Percentiles rank a stretch among this genome's conserved stretches.
Evolutionary conservation across 2,113 vertebrate genomes (phyloP).

Genomic region (Otis tarda): DNA sequence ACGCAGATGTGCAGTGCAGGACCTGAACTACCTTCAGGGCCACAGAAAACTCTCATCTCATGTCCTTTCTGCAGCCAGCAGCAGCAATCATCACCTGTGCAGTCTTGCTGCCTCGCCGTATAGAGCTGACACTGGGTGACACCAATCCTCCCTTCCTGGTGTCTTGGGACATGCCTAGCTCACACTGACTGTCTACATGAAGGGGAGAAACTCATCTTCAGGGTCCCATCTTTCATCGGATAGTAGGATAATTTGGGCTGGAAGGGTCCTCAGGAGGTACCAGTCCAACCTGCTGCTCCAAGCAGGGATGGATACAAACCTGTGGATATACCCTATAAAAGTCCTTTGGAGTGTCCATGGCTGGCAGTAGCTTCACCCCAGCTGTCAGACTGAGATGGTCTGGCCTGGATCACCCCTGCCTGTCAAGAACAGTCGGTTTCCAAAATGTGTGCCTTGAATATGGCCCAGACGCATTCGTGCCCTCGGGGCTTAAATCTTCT

Average conservation of each 20-base stretch:
- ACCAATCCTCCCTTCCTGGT: not conserved
- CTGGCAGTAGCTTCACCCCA: not conserved
- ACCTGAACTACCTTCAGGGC: not conserved
- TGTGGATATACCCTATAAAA: not conserved
- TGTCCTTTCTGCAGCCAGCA: not conserved
- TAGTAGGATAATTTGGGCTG: not conserved
- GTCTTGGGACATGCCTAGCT: not conserved
- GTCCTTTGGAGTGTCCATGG: not conserved
- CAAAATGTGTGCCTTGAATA: not conserved
- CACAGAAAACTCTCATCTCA: not conserved
- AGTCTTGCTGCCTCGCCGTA: not conserved
- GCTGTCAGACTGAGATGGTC: not conserved
- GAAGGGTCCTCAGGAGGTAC: not conserved
- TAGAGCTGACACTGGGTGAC: not conserved
- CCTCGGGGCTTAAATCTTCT: not conserved
- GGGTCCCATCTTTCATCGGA: not conserved
- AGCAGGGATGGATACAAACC: not conserved
- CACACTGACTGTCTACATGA: rapidly evolving
- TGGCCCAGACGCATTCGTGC: not conserved
- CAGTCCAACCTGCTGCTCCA: not conserved
- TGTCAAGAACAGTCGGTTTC: not conserved
- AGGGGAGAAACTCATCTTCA: not conserved
- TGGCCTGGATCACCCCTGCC: not conserved
- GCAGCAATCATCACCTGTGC: not conserved
- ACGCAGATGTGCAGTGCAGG: not conserved